Percentiles rank a stretch among this genome's conserved stretches.
Conservation (phyloP, 2,888 invertebrate genomes). For the Onthophagus sagittarius region DNA sequence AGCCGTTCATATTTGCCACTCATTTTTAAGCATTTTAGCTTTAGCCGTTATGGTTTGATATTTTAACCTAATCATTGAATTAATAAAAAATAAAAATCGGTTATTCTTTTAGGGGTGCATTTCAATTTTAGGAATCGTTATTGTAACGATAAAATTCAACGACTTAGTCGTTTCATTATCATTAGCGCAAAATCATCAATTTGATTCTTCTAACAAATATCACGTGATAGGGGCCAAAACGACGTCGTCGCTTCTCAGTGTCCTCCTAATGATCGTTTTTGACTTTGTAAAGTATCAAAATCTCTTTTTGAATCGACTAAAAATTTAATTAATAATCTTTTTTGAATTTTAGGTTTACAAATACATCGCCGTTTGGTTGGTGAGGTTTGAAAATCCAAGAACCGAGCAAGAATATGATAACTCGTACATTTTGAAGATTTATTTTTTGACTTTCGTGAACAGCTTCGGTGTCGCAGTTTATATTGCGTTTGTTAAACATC, state of each 20-base stretch:
- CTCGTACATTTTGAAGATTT: constrained; percentile 26
- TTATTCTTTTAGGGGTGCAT: no score
- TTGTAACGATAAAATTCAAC: no score
- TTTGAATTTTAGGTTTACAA: constrained; percentile 37
- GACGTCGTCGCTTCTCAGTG: neutral
- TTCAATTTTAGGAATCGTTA: no score
- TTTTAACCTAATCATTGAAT: neutral
- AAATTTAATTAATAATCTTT: neutral
- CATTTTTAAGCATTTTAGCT: constrained; percentile 9
- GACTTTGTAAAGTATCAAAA: neutral
- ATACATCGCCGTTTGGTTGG: constrained; percentile 37
- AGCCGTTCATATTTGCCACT: constrained; percentile 3
- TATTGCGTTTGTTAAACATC: constrained; percentile 25
- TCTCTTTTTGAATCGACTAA: neutral
- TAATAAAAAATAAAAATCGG: neutral
- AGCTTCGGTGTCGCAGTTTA: constrained; percentile 26
- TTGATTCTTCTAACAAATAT: neutral
- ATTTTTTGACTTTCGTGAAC: constrained; percentile 25
- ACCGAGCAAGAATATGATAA: constrained; percentile 27
- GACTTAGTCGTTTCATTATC: neutral
- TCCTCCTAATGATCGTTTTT: neutral
- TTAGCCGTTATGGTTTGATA: constrained; percentile 17
- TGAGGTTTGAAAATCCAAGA: constrained; percentile 43
- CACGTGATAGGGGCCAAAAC: neutral
- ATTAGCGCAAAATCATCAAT: neutral